Percentiles rank a stretch among this genome's conserved stretches.
Conservation (phyloP, 2,888 invertebrate species). For the Machimus atricapillus region DNA sequence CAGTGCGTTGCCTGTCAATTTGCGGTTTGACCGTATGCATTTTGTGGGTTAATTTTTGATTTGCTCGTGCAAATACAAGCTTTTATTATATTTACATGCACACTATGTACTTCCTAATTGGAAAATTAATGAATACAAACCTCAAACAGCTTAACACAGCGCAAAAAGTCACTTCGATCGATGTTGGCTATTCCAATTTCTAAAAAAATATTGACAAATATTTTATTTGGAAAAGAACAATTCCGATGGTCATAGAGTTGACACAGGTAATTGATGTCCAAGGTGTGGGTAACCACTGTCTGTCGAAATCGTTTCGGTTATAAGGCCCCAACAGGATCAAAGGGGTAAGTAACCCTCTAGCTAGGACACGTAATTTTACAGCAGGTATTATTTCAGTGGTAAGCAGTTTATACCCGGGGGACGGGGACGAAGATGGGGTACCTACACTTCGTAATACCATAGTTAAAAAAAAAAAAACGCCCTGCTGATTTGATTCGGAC, state of each 20-base stretch:
- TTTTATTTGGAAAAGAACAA: constrained; percentile 19
- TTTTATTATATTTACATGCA: not conserved
- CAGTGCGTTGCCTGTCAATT: not conserved
- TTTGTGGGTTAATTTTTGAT: constrained; percentile 28
- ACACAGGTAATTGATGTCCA: not conserved
- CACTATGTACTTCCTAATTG: constrained; percentile 2
- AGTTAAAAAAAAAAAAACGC: not conserved
- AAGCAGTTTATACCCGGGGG: not conserved
- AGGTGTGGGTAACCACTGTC: constrained; percentile 16
- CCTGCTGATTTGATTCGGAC: not conserved
- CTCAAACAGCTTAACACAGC: not conserved
- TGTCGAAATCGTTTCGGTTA: not conserved
- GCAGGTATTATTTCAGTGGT: not conserved
- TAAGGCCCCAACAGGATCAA: not conserved
- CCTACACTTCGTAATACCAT: not conserved
- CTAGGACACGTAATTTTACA: not conserved
- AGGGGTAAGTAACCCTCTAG: not conserved
- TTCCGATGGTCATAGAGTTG: not conserved
- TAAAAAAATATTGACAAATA: constrained; percentile 12
- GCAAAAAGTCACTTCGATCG: not conserved
- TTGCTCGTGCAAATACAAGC: not conserved
- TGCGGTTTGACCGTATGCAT: not conserved
- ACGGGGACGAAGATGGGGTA: not conserved
- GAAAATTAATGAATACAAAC: constrained; percentile 24
- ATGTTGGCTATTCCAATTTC: not conserved